Conservation (phyloP, 2,888 invertebrate genomes). For the Caenorhabditis japonica region DNA sequence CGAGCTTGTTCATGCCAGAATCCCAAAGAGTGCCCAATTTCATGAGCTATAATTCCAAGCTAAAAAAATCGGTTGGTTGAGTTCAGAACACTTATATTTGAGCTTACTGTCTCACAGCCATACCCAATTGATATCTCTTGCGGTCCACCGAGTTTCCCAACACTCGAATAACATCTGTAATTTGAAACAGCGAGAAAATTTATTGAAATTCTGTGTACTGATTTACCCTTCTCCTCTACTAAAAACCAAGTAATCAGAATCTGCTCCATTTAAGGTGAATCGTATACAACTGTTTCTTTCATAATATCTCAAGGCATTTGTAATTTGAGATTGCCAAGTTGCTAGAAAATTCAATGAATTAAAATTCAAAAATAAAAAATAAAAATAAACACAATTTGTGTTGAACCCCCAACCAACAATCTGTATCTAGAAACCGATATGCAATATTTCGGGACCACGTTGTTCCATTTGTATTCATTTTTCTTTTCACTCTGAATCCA, state of each 20-base stretch:
- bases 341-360: slow-evolving; percentile 27
- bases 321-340: slow-evolving; percentile 63
- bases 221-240: slow-evolving; percentile 58
- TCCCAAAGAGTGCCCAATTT: slow-evolving; percentile 66
- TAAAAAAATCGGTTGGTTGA: too few relatives aligned
- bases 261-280: slow-evolving; percentile 59
- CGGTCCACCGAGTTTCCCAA: slow-evolving; percentile 64
- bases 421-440: slow-evolving; percentile 59
- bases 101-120: slow-evolving; percentile 63
- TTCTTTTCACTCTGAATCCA: slow-evolving; percentile 34
- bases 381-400: neutral
- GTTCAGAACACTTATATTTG: neutral
- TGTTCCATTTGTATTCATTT: slow-evolving; percentile 50
- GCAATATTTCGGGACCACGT: slow-evolving; percentile 55
- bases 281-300: slow-evolving; percentile 70
- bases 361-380: neutral
- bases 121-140: slow-evolving; percentile 66
- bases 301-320: slow-evolving; percentile 64
- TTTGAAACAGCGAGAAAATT: neutral
- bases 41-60: slow-evolving; percentile 67
- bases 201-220: neutral
- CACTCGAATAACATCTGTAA: slow-evolving; percentile 64
- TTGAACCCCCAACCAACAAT: slow-evolving; percentile 28
- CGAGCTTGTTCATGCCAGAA: slow-evolving; percentile 71
- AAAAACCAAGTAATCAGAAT: slow-evolving; percentile 58